Conservation (phyloP, 1,140 invertebrate genomes). For the Bemisia tabaci region DNA sequence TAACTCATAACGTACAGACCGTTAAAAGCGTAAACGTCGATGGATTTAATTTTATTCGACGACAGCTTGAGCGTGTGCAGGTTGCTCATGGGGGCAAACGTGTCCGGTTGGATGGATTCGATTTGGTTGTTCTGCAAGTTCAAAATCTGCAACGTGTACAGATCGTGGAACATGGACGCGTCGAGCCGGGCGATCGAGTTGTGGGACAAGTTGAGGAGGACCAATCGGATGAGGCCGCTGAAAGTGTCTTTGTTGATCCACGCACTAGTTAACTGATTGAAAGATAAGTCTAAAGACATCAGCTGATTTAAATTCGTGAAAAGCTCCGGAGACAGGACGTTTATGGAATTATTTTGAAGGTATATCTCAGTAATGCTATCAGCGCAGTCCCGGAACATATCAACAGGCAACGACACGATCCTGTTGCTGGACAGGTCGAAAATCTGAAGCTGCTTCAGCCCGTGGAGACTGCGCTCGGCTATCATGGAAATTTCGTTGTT, state of each 20-base stretch:
- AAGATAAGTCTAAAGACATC: slow-evolving; percentile 69
- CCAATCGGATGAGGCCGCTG: slow-evolving; percentile 68
- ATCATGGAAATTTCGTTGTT: slow-evolving; percentile 76
- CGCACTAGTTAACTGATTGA: slow-evolving; percentile 68
- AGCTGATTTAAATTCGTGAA: slow-evolving; percentile 74
- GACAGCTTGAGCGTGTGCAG: slow-evolving; percentile 65
- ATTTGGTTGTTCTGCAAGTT: slow-evolving; percentile 65
- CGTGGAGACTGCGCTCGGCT: slow-evolving; percentile 61
- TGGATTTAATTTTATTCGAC: slow-evolving; percentile 58
- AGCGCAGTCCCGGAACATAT: slow-evolving; percentile 61
- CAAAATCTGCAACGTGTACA: slow-evolving; percentile 68
- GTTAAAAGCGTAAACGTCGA: slow-evolving; percentile 62
- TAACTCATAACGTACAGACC: slow-evolving; percentile 62
- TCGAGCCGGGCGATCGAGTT: slow-evolving; percentile 69
- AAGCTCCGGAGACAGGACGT: slow-evolving; percentile 59
- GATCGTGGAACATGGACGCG: slow-evolving; percentile 60
- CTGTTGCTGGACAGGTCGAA: slow-evolving; percentile 76
- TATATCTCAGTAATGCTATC: slow-evolving; percentile 71
- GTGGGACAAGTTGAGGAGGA: slow-evolving; percentile 69
- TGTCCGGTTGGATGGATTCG: slow-evolving; percentile 60
- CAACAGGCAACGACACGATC: slow-evolving; percentile 71
- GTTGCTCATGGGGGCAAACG: slow-evolving; percentile 70
- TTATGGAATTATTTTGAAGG: slow-evolving; percentile 76
- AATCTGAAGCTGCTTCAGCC: slow-evolving; percentile 59
- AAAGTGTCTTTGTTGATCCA: slow-evolving; percentile 74